Percentiles rank a stretch among this genome's conserved stretches.
Evolutionary conservation across 2,113 vertebrate species (phyloP).

Genomic region (Takifugu flavidus): DNA sequence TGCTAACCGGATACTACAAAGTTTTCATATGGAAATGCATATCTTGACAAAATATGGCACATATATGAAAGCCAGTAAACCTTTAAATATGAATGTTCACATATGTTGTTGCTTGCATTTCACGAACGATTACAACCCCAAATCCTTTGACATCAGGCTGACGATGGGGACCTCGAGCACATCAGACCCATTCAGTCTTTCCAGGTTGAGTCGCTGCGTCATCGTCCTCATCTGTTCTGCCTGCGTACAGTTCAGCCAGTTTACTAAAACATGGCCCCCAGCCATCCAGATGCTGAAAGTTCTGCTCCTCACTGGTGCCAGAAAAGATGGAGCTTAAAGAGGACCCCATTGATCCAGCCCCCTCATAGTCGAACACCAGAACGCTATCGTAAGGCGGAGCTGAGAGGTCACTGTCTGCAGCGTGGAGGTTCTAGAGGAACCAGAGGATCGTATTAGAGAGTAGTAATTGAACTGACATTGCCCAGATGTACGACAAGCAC

Average conservation of each 20-base stretch:
- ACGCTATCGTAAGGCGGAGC: slow-evolving; percentile 53
- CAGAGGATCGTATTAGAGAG: neutral
- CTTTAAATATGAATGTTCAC: too few relatives aligned
- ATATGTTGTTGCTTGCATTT: neutral
- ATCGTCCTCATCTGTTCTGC: slow-evolving; percentile 19
- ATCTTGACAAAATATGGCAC: too few relatives aligned
- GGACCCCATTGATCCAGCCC: slow-evolving; percentile 10
- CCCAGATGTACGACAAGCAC: neutral
- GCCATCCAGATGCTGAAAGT: slow-evolving; percentile 26
- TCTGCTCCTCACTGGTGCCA: slow-evolving; percentile 32
- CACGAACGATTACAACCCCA: neutral
- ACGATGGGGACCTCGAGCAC: neutral
- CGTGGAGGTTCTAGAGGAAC: slow-evolving; percentile 38
- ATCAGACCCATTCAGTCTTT: slow-evolving; percentile 44
- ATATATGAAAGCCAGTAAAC: too few relatives aligned
- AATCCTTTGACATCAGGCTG: neutral
- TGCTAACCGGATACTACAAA: too few relatives aligned
- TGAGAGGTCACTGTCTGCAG: slow-evolving; percentile 34
- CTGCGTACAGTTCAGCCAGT: slow-evolving; percentile 46
- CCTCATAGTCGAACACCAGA: slow-evolving; percentile 56
- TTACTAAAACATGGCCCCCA: slow-evolving; percentile 51
- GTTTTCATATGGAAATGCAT: too few relatives aligned
- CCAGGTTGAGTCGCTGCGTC: slow-evolving; percentile 48
- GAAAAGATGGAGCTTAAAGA: slow-evolving; percentile 54
- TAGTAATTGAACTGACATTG: neutral